Evolutionary conservation across 2,797 vertebrate species (phyloP).

Genomic region (Microctenopoma lineatum): DNA sequence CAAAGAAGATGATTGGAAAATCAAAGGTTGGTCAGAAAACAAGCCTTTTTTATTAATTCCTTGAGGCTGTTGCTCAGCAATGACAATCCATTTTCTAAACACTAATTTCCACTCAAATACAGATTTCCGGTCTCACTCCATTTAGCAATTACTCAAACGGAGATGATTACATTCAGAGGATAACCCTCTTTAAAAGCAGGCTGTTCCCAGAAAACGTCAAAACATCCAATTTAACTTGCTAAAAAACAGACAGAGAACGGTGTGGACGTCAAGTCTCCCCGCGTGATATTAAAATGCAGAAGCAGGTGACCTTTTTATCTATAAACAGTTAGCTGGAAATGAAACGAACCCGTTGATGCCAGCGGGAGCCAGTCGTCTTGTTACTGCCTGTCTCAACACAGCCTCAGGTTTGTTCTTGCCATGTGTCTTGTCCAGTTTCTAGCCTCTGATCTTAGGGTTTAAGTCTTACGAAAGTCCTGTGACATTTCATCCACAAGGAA

Average conservation of each 20-base stretch:
- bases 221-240: conserved; percentile 20
- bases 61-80: conserved; percentile 15
- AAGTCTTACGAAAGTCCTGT: neutral
- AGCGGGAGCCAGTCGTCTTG: conserved; percentile 5
- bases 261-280: conserved; percentile 7
- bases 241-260: conserved; percentile 7
- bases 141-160: conserved; percentile 55
- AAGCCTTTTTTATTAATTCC: conserved; percentile 12
- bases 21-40: conserved; percentile 5
- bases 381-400: conserved; percentile 11
- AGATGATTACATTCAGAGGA: conserved; percentile 17
- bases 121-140: conserved; percentile 31
- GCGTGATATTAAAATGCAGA: conserved; percentile 24
- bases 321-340: conserved; percentile 25
- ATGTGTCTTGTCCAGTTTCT: neutral
- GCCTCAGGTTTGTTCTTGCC: conserved; percentile 13
- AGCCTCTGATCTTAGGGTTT: neutral
- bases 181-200: conserved; percentile 36
- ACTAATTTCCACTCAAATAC: conserved; percentile 35
- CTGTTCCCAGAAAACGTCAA: conserved; percentile 14
- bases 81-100: conserved; percentile 24
- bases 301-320: conserved; percentile 45
- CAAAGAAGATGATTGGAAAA: neutral
- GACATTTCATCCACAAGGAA: neutral
- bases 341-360: conserved; percentile 23